A percentile compares a stretch with the other conserved stretches of the same genome.
Evolutionary conservation across 2,888 invertebrate genomes (phyloP).

Genomic region (Amphipoea oculea): DNA sequence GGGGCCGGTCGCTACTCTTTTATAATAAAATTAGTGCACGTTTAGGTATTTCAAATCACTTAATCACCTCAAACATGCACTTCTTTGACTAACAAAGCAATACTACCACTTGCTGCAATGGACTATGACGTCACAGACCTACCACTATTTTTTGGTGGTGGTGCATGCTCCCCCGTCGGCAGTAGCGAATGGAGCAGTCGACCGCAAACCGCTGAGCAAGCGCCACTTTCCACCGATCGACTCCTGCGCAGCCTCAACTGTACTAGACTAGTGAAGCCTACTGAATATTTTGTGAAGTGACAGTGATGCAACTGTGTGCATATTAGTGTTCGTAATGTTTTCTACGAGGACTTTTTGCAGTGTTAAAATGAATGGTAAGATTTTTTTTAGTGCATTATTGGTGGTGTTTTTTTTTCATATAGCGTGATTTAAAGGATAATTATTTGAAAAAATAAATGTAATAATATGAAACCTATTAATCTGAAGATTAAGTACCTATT

Average conservation of each 20-base stretch:
- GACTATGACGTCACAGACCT: slow-evolving; percentile 56
- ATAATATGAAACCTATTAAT: not conserved
- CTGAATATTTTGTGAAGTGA: slow-evolving; percentile 78
- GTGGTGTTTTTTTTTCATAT: not conserved
- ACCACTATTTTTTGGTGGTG: slow-evolving; percentile 66
- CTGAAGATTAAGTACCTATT: too few species aligned
- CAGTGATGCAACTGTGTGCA: slow-evolving; percentile 84
- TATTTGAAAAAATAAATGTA: not conserved
- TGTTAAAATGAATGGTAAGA: slow-evolving; percentile 86
- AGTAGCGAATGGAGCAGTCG: slow-evolving; percentile 68
- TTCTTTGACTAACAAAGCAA: slow-evolving; percentile 14
- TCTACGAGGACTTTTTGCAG: slow-evolving; percentile 79
- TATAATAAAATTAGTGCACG: not conserved
- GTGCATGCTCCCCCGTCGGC: slow-evolving; percentile 51
- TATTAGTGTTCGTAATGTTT: slow-evolving; percentile 76
- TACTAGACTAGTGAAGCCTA: slow-evolving; percentile 54
- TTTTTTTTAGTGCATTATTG: not conserved
- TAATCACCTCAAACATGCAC: not conserved
- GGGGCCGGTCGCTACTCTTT: not conserved
- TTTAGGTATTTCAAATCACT: not conserved
- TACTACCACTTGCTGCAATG: slow-evolving; percentile 6
- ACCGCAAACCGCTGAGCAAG: slow-evolving; percentile 71
- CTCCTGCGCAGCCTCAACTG: slow-evolving; percentile 67
- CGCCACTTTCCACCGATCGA: slow-evolving; percentile 70
- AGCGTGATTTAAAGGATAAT: not conserved